Evolutionary conservation across 2,113 vertebrate genomes (phyloP), one percentile per base, ranked within the genome.

Genomic region (Paralichthys olivaceus): DNA sequence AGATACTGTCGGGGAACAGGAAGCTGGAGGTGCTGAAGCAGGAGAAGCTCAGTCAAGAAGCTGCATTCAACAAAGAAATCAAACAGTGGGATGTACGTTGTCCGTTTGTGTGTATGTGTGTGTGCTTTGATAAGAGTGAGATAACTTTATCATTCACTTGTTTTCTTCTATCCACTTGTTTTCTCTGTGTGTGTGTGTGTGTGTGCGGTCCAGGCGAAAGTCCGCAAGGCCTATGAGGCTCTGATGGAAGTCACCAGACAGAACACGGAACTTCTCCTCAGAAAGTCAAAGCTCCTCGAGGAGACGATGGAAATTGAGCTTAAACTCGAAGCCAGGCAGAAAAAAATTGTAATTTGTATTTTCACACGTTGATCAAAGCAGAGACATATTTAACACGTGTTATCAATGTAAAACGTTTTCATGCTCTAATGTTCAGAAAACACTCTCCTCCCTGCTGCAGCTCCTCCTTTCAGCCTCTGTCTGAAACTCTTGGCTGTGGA

Each of bases 21-120:
- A 91, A 12, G 1, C 56, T 97, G 79, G 96, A 98, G 87, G 95
- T 98, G 82, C 77, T 98, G 67, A 95, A 92, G 89, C 94, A 96
- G 57, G 94, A 92, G 64, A 94, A 94, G 55, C 85, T 94, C 63
- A 82, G 90, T 65, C 92, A 90, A 28, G 96, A 96, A n/a, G 49
- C 86, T 0, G 8, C 15, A 0, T 89, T 95, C 7, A 82, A 83
- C 1, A 74, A 87, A 51, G 96, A 97, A 59, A 77, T 96, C 29
- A 92, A 87, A 76, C 66, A 87, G 63, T 97, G 94, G 96, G 94
- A 97, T 93, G 98, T 97, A 92, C 0, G 90, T 12, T 55, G n/a
- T 4, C 13, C 73, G 25, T 43, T 14, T 28, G 25, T 13, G 67
- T 75, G 40, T 81, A 56, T 72, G 37, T 77, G 49, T 72, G 20